These are phyloP conservation scores for Parapsyche elsis DNA, from an alignment of 1,140 invertebrate species.

Conservation along the genomic window DNA sequence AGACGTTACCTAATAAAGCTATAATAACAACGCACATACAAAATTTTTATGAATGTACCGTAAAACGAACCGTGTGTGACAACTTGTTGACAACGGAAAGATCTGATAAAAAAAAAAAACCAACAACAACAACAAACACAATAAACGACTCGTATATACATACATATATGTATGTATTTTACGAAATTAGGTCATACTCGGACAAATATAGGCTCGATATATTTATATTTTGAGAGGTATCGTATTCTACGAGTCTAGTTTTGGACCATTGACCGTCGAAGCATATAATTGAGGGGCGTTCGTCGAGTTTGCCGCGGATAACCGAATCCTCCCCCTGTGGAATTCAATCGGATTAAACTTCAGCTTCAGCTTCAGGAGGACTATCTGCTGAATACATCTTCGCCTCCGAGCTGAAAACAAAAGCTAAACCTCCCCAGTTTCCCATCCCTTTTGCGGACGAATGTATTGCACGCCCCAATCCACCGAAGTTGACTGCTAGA, in stretches of 20 bases:
- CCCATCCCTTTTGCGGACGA: too few relatives aligned
- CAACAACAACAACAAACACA: too few relatives aligned
- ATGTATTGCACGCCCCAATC: too few relatives aligned
- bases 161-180: too few relatives aligned
- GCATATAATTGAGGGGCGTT: constrained; percentile 17
- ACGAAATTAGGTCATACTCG: too few relatives aligned
- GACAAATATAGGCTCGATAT: too few relatives aligned
- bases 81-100: not conserved
- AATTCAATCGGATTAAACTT: constrained; percentile 30
- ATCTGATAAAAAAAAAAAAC: too few relatives aligned
- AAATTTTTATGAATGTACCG: not conserved
- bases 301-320: not conserved
- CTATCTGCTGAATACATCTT: constrained; percentile 10
- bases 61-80: not conserved
- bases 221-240: too few relatives aligned
- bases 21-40: not conserved
- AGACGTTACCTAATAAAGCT: not conserved
- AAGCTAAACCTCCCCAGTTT: not conserved
- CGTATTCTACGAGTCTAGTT: too few relatives aligned
- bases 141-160: too few relatives aligned
- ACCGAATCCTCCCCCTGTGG: not conserved
- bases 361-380: not conserved
- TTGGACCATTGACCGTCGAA: not conserved
- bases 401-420: not conserved
- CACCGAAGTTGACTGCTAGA: too few relatives aligned